Evolutionary conservation across 1,140 invertebrate species (phyloP).

Genomic region (Eciton burchellii): DNA sequence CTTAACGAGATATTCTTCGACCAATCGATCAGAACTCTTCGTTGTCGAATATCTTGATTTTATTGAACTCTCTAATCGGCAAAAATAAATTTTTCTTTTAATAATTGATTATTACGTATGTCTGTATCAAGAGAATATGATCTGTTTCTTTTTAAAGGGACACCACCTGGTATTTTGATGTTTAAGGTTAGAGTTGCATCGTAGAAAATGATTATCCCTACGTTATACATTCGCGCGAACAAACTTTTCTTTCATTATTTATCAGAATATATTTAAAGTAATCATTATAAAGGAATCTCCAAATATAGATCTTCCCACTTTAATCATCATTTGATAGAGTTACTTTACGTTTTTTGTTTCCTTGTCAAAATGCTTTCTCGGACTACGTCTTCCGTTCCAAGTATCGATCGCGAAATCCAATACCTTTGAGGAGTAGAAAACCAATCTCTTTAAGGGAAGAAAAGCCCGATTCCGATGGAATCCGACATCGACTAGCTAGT

Average conservation of each 20-base stretch:
- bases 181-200: constrained; percentile 27
- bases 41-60: no score
- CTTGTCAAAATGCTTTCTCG: constrained; percentile 57
- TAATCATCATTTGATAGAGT: constrained; percentile 47
- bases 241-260: constrained; percentile 33
- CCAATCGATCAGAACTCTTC: neutral
- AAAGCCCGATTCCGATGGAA: constrained; percentile 45
- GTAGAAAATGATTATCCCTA: constrained; percentile 34
- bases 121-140: no score
- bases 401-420: constrained; percentile 58
- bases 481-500: constrained; percentile 46
- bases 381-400: constrained; percentile 28
- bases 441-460: constrained; percentile 57
- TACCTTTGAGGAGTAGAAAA: constrained; percentile 57
- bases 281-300: constrained; percentile 43
- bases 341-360: constrained; percentile 46
- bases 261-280: constrained; percentile 37
- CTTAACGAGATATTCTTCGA: neutral
- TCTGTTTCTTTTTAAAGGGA: no score
- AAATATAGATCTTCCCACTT: constrained; percentile 33
- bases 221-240: constrained; percentile 28
- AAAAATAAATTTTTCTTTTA: no score
- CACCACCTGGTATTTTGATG: neutral
- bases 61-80: no score
- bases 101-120: no score